phyloP scores from a whole-genome alignment of 1,140 invertebrate genomes.

The Hermetia illucens region DNA sequence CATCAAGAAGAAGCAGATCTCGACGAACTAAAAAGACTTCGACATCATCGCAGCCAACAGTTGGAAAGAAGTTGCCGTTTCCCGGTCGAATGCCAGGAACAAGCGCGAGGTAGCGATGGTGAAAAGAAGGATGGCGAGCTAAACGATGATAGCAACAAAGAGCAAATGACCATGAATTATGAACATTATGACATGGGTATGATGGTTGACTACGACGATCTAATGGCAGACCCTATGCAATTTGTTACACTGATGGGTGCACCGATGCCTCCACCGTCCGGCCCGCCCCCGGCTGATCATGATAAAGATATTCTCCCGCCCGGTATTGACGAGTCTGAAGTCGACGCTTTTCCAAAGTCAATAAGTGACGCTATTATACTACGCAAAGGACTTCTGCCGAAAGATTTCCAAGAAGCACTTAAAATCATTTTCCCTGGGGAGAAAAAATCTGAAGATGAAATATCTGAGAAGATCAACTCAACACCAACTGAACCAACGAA shows the following conservation, averaged over 20 bases:
- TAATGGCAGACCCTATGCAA: slow-evolving; percentile 30
- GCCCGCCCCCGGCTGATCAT: slow-evolving; percentile 5
- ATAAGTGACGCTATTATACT: slow-evolving; percentile 7
- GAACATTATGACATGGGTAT: slow-evolving; percentile 15
- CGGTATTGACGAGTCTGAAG: slow-evolving; percentile 24
- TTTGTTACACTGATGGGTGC: slow-evolving; percentile 26
- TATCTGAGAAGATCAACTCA: too few relatives aligned
- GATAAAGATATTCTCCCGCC: slow-evolving; percentile 20
- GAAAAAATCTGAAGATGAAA: slow-evolving; percentile 12
- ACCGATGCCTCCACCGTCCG: slow-evolving; percentile 23
- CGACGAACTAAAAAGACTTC: too few relatives aligned
- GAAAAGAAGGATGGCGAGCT: slow-evolving; percentile 16
- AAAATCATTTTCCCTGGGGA: slow-evolving; percentile 50
- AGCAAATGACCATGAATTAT: slow-evolving; percentile 12
- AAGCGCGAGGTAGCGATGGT: slow-evolving; percentile 27
- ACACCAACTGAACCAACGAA: too few relatives aligned
- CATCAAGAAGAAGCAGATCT: slow-evolving; percentile 8
- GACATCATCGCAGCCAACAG: too few relatives aligned
- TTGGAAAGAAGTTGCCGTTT: slow-evolving; percentile 46
- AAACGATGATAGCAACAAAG: too few relatives aligned
- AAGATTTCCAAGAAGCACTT: slow-evolving; percentile 53
- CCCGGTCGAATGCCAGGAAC: slow-evolving; percentile 48
- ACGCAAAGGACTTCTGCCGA: slow-evolving; percentile 32
- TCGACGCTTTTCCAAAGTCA: slow-evolving; percentile 18
- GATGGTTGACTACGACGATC: slow-evolving; percentile 29